Conservation (phyloP, 2,797 vertebrate species). For the Smutsia gigantea region DNA sequence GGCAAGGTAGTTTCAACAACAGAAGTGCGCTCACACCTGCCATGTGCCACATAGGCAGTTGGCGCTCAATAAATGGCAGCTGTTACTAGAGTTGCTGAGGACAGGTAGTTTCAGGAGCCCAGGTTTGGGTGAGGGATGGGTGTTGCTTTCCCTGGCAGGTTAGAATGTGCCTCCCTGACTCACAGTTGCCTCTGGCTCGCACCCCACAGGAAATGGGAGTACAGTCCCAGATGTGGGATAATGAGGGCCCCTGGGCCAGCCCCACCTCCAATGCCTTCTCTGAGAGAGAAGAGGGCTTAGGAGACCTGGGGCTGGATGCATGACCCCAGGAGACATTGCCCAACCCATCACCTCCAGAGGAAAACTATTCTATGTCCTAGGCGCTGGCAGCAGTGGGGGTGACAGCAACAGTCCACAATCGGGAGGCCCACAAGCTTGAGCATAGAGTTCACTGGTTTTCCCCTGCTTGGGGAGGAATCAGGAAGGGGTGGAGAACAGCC, state of each 20-base stretch:
- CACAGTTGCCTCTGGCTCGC: background rate
- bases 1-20: background rate
- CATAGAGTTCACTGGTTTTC: background rate
- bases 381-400: background rate
- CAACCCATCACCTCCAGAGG: background rate
- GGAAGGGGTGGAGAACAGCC: background rate
- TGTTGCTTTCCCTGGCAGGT: background rate
- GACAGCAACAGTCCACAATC: accelerated
- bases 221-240: background rate
- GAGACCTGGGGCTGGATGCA: background rate
- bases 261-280: background rate
- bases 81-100: accelerated
- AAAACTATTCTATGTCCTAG: background rate
- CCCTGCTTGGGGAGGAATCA: accelerated
- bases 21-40: background rate
- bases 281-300: background rate
- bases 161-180: constrained; percentile 55
- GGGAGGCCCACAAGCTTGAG: background rate
- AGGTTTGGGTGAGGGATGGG: background rate
- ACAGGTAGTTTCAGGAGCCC: accelerated
- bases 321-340: background rate
- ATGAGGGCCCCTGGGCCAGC: accelerated
- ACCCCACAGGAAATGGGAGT: background rate
- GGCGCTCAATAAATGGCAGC: accelerated
- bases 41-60: accelerated